Percentiles rank a stretch among this genome's conserved stretches.
These are phyloP conservation scores for Bugula neritina DNA, from an alignment of 2,888 invertebrate species.

Conservation along the genomic window DNA sequence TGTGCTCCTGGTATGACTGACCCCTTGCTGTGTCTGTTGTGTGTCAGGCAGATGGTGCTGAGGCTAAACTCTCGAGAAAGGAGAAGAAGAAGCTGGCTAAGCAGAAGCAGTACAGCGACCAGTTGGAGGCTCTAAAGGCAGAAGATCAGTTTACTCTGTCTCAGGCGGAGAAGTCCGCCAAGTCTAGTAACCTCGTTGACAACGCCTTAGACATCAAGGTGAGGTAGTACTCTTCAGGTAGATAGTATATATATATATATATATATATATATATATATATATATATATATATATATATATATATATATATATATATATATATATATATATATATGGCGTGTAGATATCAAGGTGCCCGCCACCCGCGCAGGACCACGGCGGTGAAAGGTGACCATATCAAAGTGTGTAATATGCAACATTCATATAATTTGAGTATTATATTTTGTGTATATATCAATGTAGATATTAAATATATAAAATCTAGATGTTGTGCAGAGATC, in stretches of 20 bases:
- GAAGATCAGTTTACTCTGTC: constrained; percentile 89
- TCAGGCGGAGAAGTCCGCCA: constrained; percentile 66
- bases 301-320: too few relatives aligned
- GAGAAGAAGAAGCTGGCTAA: constrained; percentile 50
- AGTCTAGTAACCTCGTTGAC: constrained; percentile 57
- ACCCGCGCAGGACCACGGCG: background rate
- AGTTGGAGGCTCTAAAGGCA: constrained; percentile 38
- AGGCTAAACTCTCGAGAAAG: constrained; percentile 33
- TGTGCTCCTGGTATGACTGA: background rate
- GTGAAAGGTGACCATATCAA: background rate
- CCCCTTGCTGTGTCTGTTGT: too few relatives aligned
- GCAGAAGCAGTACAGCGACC: constrained; percentile 40
- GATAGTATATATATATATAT: too few relatives aligned
- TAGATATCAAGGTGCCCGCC: background rate
- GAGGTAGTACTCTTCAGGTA: too few relatives aligned
- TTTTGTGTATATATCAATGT: too few relatives aligned
- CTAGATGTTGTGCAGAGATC: too few relatives aligned
- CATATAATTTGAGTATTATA: too few relatives aligned
- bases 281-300: too few relatives aligned
- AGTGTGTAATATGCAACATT: too few relatives aligned
- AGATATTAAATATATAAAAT: too few relatives aligned
- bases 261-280: too few relatives aligned
- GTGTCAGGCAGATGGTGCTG: background rate
- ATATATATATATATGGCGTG: too few relatives aligned
- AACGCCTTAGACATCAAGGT: constrained; percentile 96